A percentile compares a stretch with the other conserved stretches of the same genome.
These are phyloP conservation scores for Serripes groenlandicus DNA, from an alignment of 2,888 invertebrate genomes.

Conservation along the genomic window DNA sequence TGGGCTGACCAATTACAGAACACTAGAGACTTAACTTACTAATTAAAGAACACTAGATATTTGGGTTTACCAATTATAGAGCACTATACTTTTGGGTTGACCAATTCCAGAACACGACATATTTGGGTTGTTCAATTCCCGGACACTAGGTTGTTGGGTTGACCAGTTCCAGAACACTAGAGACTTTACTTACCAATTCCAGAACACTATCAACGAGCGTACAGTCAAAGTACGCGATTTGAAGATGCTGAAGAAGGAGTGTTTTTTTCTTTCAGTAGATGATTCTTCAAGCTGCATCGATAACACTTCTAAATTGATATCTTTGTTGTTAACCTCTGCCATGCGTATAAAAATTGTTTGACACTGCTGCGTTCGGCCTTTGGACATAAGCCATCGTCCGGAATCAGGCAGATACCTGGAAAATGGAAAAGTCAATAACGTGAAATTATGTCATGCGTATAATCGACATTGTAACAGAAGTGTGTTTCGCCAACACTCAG, in stretches of 20 bases:
- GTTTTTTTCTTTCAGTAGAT: not conserved
- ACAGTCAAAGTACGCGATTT: conserved; percentile 6
- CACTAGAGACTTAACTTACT: no score
- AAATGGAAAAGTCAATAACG: not conserved
- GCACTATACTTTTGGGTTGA: no score
- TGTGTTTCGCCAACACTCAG: not conserved
- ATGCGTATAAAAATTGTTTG: conserved; percentile 3
- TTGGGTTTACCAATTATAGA: no score
- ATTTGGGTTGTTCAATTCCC: no score
- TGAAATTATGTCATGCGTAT: no score
- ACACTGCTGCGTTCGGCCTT: conserved; percentile 10
- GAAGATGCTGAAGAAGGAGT: conserved; percentile 5
- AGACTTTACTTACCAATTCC: conserved; percentile 29
- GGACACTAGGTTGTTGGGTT: no score
- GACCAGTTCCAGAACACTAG: no score
- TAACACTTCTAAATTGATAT: not conserved
- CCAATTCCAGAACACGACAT: no score
- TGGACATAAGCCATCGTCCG: conserved; percentile 25
- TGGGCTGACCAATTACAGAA: no score
- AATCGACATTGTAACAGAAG: not conserved
- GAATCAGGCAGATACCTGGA: conserved; percentile 27
- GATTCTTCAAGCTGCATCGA: not conserved
- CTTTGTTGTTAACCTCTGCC: conserved; percentile 20
- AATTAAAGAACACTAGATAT: no score
- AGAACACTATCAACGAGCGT: conserved; percentile 15